Conservation (phyloP, 2,113 vertebrate species). For the Gnathonemus echidnorhynchus region DNA sequence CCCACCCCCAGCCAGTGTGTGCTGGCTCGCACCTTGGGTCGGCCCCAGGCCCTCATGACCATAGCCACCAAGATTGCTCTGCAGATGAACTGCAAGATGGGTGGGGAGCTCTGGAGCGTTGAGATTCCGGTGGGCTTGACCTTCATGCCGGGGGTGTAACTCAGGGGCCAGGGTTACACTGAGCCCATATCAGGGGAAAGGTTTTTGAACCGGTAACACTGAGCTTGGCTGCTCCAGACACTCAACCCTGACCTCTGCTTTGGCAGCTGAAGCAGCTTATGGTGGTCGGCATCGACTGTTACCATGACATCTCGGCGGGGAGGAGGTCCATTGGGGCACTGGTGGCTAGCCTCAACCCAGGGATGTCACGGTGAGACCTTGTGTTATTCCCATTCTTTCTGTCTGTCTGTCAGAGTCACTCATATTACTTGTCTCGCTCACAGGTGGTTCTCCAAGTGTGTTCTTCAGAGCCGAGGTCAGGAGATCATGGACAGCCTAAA, state of each 20-base stretch:
- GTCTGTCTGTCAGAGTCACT: not conserved
- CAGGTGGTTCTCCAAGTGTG: constrained; percentile 91
- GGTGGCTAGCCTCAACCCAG: constrained; percentile 83
- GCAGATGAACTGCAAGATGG: constrained; percentile 95
- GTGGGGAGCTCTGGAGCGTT: constrained; percentile 88
- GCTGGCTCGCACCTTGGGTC: constrained; percentile 72
- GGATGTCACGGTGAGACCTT: constrained; percentile 74
- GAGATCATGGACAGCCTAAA: constrained; percentile 90
- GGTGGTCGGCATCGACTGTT: constrained; percentile 92
- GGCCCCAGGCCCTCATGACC: constrained; percentile 71
- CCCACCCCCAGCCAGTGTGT: constrained; percentile 91
- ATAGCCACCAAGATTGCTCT: constrained; percentile 85
- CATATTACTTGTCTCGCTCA: not conserved
- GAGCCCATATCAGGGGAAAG: not conserved
- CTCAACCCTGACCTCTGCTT: not conserved
- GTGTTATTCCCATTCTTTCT: not conserved
- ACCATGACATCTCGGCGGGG: constrained; percentile 77
- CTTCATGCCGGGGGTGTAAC: not conserved
- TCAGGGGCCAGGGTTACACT: not conserved
- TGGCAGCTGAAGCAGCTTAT: constrained; percentile 82
- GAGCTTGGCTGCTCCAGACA: not conserved
- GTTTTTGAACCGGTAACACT: not conserved
- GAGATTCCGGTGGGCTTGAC: constrained; percentile 78
- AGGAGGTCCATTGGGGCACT: constrained; percentile 80
- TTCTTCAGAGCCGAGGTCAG: constrained; percentile 77